Base-by-base conservation (phyloP, 2,113 vertebrate species). In the Falcunculus frontatus region DNA sequence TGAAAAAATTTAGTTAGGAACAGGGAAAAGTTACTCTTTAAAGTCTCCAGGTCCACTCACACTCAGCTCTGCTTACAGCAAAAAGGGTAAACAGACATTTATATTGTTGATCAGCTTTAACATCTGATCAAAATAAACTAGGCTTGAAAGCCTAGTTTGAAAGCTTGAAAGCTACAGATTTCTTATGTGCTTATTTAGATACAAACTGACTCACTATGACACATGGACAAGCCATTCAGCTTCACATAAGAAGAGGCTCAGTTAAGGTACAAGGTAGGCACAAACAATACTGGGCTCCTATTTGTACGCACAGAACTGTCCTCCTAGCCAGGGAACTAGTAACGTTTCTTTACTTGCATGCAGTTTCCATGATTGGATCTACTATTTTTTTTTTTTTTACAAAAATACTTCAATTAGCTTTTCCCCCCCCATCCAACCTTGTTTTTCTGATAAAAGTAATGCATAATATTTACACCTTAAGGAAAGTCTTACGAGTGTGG, bases 151-250 rank as follows among this genome's bases (percentile, higher is more conserved):
- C n/a, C n/a, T n/a, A n/a, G n/a, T n/a, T n/a, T n/a, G n/a, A n/a
- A n/a, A n/a, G n/a, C n/a, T n/a, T n/a, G 6, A 89, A 89, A 84
- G 35, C 42, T 63, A 55, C 15, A 64, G 29, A 52, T 56, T 73
- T 77, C 29, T 23, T 50, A 33, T 37, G 27, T 32, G 20, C 9
- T 83, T 64, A 23, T 44, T 80, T 60, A 33, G 3, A 32, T 52
- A 68, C 10, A 76, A 94, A 85, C 7, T 4, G 29, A 49, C 12
- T 21, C 39, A 39, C 49, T 37, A 22, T 7, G 23, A 65, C 2
- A 2, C 0, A 0, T 6, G 6, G 11, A 55, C 13, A 55, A 75
- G 21, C 8, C 30, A 55, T 46, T 85, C 46, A 59, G 21, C 7
- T 69, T 87, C 67, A 65, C 39, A 16, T 57, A 74, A 52, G 41